Evolutionary conservation across 2,113 vertebrate genomes (phyloP), one percentile per base, ranked within the genome.

Genomic region (Pteruthius melanotis): DNA sequence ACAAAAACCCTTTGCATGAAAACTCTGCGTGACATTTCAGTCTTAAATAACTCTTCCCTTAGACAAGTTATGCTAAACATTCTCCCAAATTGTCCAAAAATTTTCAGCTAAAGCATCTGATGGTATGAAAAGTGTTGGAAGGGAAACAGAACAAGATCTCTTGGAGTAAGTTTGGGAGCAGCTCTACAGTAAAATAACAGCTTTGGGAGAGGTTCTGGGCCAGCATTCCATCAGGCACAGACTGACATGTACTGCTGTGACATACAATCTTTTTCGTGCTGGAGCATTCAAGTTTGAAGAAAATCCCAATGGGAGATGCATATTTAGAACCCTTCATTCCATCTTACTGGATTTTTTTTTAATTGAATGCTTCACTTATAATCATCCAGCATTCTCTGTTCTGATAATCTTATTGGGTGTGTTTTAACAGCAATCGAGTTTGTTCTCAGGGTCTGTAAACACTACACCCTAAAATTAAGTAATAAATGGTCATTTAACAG

Each of bases 371-470:
- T 54, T 53, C 39, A 50, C 15, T 54, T 75, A 3, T 37, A 63
- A 54, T 44, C 35, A 3, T 40, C 26, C 20, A 64, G 8, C 52
- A 11, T 56, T 63, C n/a, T 50, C 31, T 44, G 10, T 24, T 35
- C 20, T 2, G 6, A 19, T 20, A 11, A 53, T 19, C 13, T n/a
- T 0, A 0, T 15, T 80, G 56, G 11, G 11, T 63, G 21, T 26
- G 27, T 60, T 87, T 54, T 37, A 24, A 60, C 9, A 24, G 20
- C 14, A 37, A 10, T 27, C n/a, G 37, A 81, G 21, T 23, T 56
- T 10, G 6, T 66, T 35, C 24, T 80, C 31, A 44, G 31, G 33
- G n/a, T 66, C 35, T 78, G 4, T 35, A 15, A 77, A 80, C 37
- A 42, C 10, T 23, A 22, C 10, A 37, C 5, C 18, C 19, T 35